A percentile compares a stretch with the other conserved stretches of the same genome.
Evolutionary conservation across 2,113 vertebrate genomes (phyloP).

Genomic region (Pica pica): DNA sequence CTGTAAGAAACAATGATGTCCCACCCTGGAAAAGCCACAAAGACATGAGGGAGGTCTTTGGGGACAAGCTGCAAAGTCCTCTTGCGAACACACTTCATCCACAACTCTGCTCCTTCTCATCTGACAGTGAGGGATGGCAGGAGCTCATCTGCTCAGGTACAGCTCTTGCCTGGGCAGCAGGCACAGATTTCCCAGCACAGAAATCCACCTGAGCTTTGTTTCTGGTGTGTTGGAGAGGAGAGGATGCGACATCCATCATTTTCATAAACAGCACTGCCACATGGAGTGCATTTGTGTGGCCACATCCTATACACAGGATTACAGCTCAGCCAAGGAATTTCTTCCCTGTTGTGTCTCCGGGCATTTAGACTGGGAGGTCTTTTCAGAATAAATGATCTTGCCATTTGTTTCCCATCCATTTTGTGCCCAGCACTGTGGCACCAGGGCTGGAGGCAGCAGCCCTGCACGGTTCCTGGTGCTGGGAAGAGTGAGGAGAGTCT

Average conservation of each 20-base stretch:
- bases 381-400: conserved; percentile 1
- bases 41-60: not conserved
- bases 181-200: not conserved
- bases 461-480: not conserved
- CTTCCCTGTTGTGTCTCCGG: not conserved
- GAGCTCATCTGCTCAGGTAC: conserved; percentile 1
- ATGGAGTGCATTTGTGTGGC: conserved; percentile 19
- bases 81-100: not conserved
- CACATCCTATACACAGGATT: not conserved
- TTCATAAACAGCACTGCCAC: not conserved
- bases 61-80: not conserved
- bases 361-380: conserved; percentile 39
- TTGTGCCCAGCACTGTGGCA: conserved; percentile 2
- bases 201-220: not conserved
- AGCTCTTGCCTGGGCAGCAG: not conserved
- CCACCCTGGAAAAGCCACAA: not conserved
- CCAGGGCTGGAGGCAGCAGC: not conserved
- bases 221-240: not conserved
- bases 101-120: not conserved
- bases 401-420: conserved; percentile 5
- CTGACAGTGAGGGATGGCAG: conserved; percentile 16
- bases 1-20: not conserved
- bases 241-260: conserved; percentile 23
- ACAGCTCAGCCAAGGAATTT: conserved; percentile 38
- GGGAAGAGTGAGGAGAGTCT: not conserved